Evolutionary conservation across 2,113 vertebrate species (phyloP), one percentile per base, ranked within the genome.

Genomic region (Neolamprologus longior): DNA sequence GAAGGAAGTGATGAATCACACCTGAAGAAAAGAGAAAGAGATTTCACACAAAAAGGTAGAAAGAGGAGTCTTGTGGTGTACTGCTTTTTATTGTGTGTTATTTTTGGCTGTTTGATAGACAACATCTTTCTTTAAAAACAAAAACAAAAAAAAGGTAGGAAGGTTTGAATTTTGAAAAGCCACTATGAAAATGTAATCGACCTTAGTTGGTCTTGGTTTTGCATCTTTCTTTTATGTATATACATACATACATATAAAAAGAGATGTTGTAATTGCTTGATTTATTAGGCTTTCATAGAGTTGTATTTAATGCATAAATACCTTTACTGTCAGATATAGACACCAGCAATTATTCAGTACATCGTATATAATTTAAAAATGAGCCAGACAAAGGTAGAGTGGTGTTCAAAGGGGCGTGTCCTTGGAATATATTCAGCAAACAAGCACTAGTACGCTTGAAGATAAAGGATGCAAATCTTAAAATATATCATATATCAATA

Each of bases 1-100:
- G 4, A 26, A 79, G 61, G 45, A 85, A 73, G 53, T 10, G 42
- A 86, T 88, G 13, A 71, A 53, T 89, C 84, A 84, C 40, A 76
- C 31, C 40, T 28, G n/a, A 24, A 63, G 24, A 42, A 61, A 21
- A 26, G 31, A 26, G 33, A 63, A 55, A 17, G 21, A 9, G 21
- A 52, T 13, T 78, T 50, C 45, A 78, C 26, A 2, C 5, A 6
- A 71, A 21, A 53, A 2, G n/a, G 40, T 21, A 53, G 42, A 19
- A 24, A 55, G 19, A 17, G 1, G 24, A 66, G 12, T 6, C 45
- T 33, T 1, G 26, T 7, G 15, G 6, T 61, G 26, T 45, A 13
- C 0, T n/a, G 10, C 1, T 53, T 71, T 78, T 80, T 28, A 40
- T 45, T 28, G 11, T 80, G 15, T 42, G 53, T 33, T 14, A 24